Base-by-base conservation (phyloP, 2,113 vertebrate species). In the Alces alces region DNA sequence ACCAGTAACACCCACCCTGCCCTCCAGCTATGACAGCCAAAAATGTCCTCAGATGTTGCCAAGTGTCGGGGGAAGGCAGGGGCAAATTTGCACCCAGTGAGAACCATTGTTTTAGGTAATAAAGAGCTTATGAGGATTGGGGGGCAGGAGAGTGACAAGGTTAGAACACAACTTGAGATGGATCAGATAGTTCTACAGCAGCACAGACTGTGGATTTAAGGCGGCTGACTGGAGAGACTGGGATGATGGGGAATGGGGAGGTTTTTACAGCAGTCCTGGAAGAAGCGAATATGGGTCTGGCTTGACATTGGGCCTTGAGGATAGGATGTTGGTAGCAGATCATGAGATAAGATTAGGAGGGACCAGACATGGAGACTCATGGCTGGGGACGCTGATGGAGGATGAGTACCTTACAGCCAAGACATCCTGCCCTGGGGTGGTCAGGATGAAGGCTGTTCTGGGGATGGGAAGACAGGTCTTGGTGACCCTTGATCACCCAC, bases 141-240 rank as follows among this genome's bases (percentile, higher is more conserved):
- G 64, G 61, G 52, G 27, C n/a, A 10, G 52, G 36, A 50, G 30
- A 30, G 13, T 9, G 86, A 50, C 64, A 36, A 64, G 39, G 57
- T 79, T 54, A 70, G 43, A 36, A n/a, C 4, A 6, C 5, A 27
- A 2, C 2, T n/a, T 47, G 23, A 27, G 57, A 27, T 12, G 25
- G n/a, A 19, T 50, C 6, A 2, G 25, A 11, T 52, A 3, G 3
- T 11, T 83, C 7, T 2, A 14, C 0, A 43, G 6, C 10, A 50
- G n/a, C 28, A 17, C 30, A 64, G 91, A 33, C 6, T 30, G 50
- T 55, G 36, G 57, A 13, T 23, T 55, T 43, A 79, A 80, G 94
- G 52, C 11, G 17, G 13, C 39, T 0, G 2, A 43, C 43, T 43
- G 55, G 64, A 80, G 3, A 79, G 57, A 23, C 39, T 21, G 9